Conservation (phyloP, 1,140 invertebrate species). For the Leptoteleia sp. region DNA sequence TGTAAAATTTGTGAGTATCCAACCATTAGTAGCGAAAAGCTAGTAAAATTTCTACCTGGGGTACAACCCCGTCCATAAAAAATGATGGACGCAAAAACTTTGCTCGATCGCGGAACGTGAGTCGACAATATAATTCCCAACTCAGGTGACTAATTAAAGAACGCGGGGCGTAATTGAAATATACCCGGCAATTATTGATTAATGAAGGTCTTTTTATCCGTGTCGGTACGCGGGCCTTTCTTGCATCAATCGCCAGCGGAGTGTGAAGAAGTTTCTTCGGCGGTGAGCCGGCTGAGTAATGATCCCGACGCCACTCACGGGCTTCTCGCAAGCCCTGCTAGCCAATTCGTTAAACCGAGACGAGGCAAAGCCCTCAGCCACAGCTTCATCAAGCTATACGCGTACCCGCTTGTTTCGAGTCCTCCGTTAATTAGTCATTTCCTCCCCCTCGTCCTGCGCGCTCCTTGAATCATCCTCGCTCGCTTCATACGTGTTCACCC, state of each 20-base stretch:
- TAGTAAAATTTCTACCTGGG: no score
- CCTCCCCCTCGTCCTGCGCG: slow-evolving; percentile 27
- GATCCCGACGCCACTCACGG: slow-evolving; percentile 50
- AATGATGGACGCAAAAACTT: no score
- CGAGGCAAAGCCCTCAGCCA: slow-evolving; percentile 63
- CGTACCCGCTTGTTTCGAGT: slow-evolving; percentile 65
- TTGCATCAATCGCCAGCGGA: slow-evolving; percentile 49
- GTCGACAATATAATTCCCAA: slow-evolving; percentile 1
- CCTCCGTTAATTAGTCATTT: slow-evolving; percentile 69
- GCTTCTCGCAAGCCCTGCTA: slow-evolving; percentile 58
- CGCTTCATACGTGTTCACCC: slow-evolving; percentile 29
- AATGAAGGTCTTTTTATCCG: slow-evolving; percentile 44
- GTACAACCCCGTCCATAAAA: neutral
- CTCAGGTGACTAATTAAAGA: slow-evolving; percentile 8
- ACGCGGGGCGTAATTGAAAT: slow-evolving; percentile 43
- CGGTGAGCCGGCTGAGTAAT: slow-evolving; percentile 52
- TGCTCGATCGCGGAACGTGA: neutral
- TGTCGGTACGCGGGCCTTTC: slow-evolving; percentile 28
- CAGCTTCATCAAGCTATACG: slow-evolving; percentile 67
- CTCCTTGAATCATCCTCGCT: slow-evolving; percentile 52
- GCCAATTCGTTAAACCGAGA: slow-evolving; percentile 67
- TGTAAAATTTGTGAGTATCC: no score
- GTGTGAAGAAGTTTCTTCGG: slow-evolving; percentile 54
- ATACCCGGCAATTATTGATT: slow-evolving; percentile 42
- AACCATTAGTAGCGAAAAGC: no score